A percentile compares a stretch with the other conserved stretches of the same genome.
Evolutionary conservation across 2,797 vertebrate genomes (phyloP).

Genomic region (Coreius guichenoti): DNA sequence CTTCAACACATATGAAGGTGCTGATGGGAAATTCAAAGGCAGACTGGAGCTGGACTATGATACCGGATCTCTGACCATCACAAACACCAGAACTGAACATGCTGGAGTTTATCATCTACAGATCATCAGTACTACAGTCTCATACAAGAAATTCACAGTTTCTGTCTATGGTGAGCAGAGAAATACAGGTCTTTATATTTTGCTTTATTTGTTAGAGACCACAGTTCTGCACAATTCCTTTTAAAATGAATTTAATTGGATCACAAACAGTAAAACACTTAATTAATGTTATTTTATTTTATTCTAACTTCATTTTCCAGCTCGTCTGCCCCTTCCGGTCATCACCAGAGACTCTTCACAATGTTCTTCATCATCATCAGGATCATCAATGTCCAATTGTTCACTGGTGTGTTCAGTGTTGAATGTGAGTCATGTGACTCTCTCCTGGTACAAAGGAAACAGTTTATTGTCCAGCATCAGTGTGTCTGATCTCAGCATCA

Average conservation of each 20-base stretch:
- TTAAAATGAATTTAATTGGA: background rate
- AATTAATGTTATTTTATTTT: background rate
- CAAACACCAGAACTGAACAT: background rate
- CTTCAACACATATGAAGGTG: background rate
- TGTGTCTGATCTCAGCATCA: background rate
- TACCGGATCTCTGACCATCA: slow-evolving; percentile 4
- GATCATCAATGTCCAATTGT: background rate
- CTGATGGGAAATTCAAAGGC: background rate
- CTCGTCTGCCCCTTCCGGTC: background rate
- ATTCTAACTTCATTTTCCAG: background rate
- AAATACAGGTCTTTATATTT: background rate
- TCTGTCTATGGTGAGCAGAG: slow-evolving; percentile 8
- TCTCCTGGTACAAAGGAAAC: background rate
- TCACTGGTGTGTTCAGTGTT: accelerated
- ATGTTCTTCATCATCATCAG: background rate
- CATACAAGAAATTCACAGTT: background rate
- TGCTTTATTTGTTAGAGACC: background rate
- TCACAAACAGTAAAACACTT: background rate
- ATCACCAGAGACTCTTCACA: slow-evolving; percentile 3
- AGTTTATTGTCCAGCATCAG: slow-evolving; percentile 1
- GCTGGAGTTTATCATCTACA: background rate
- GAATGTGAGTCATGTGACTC: background rate
- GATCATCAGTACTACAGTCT: background rate
- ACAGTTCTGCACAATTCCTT: background rate
- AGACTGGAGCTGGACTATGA: background rate